Evolutionary conservation across 2,113 vertebrate species (phyloP), one percentile per base, ranked within the genome.

Genomic region (Balaeniceps rex): DNA sequence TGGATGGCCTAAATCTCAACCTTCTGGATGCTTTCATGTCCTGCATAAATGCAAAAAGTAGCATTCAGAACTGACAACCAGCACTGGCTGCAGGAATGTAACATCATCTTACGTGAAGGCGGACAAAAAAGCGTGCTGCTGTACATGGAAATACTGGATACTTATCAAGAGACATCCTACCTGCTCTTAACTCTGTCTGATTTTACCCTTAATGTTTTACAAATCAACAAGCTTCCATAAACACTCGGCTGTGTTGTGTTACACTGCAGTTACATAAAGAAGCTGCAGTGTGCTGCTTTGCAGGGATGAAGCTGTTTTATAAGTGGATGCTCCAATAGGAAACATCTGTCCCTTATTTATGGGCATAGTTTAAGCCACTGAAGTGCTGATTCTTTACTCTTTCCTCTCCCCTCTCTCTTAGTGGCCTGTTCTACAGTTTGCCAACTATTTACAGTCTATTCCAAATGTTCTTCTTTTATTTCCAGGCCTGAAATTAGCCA

Each of bases 331-430:
- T 95, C 64, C 94, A 90, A 71, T 55, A 88, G 71, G 42, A 97
- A 98, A 98, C 96, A 95, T 97, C 96, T 98, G 95, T 94, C 91
- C 68, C 61, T 87, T 92, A 88, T 89, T 93, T 92, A 89, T 57
- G 75, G 66, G 49, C 74, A 87, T 49, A 38, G 54, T 88, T 94
- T 95, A 93, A 95, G 72, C 40, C 51, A 65, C 47, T 63, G 57
- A 92, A 95, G 33, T 44, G 49, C 65, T 79, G 60, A 55, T 71
- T 94, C 87, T 91, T 91, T 85, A 61, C 64, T 78, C 57, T 52
- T 92, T 90, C 75, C 66, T 86, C 69, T 92, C 46, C 51, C 4
- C 44, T 66, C 44, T 87, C 63, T 88, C 78, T 69, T 83, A 93
- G 75, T 38, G 71, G 71, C 46, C 57, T 91, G n/a, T 54, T 83